Conservation (phyloP, 2,888 invertebrate species). For the Torymus texanus region DNA sequence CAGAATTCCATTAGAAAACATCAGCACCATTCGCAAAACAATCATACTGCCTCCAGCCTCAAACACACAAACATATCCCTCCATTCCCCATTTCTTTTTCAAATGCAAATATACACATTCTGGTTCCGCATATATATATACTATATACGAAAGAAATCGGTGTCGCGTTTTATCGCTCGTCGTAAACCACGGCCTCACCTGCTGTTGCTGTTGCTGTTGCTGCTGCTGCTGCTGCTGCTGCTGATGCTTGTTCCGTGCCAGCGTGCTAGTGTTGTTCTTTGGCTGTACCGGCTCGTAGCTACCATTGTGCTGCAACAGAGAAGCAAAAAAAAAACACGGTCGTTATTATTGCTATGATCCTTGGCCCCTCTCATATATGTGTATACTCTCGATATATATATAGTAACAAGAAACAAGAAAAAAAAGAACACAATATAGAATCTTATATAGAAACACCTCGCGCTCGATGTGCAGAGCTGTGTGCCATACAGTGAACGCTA, state of each 20-base stretch:
- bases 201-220: slow-evolving; percentile 56
- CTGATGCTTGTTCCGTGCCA: slow-evolving; percentile 64
- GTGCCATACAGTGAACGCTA: slow-evolving; percentile 86
- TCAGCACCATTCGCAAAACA: no score
- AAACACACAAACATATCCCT: no score
- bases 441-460: slow-evolving; percentile 57
- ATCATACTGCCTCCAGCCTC: no score
- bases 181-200: neutral
- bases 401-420: neutral
- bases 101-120: no score
- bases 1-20: no score
- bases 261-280: slow-evolving; percentile 64
- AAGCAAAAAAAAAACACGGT: neutral
- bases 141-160: no score
- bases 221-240: slow-evolving; percentile 48
- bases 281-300: slow-evolving; percentile 67
- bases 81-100: no score
- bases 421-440: neutral
- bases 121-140: no score
- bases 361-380: no score
- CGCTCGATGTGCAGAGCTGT: slow-evolving; percentile 83
- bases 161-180: no score
- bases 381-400: neutral
- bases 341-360: neutral
- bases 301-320: slow-evolving; percentile 73